A percentile compares a stretch with the other conserved stretches of the same genome.
phyloP scores from a whole-genome alignment of 2,113 vertebrate species.

The Bettongia penicillata region DNA sequence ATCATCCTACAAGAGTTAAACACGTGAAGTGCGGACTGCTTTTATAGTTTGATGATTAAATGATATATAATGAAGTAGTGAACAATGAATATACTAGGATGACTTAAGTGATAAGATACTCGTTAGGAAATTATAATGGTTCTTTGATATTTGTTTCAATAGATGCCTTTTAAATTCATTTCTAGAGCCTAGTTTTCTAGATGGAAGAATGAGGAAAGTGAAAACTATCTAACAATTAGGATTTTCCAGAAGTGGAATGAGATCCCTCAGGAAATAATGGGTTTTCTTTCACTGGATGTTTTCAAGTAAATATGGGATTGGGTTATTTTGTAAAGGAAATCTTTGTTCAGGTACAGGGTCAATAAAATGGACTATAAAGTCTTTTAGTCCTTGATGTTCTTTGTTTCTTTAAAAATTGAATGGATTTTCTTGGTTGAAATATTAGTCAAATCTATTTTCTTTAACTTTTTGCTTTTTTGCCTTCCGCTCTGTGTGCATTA shows the following conservation, averaged over 20 bases:
- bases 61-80: slow-evolving; percentile 33
- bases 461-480: background rate
- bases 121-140: slow-evolving; percentile 29
- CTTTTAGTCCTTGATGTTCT: background rate
- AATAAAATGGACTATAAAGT: background rate
- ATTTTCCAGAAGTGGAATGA: no score
- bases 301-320: background rate
- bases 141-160: slow-evolving; percentile 34
- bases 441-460: background rate
- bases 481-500: background rate
- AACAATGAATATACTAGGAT: slow-evolving; percentile 33
- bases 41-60: slow-evolving; percentile 30
- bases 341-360: background rate
- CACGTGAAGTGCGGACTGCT: slow-evolving; percentile 5
- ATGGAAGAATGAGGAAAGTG: background rate
- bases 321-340: background rate
- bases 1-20: slow-evolving; percentile 20
- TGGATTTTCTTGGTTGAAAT: slow-evolving; percentile 17
- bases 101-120: slow-evolving; percentile 49
- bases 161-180: slow-evolving; percentile 27
- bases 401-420: background rate
- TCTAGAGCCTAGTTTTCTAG: background rate
- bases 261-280: background rate
- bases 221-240: background rate
- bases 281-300: background rate